Percentiles rank a stretch among this genome's conserved stretches.
Evolutionary conservation across 30 jellyfish, hydroid and myxozoan species (phyloP).

Genomic region (Turritopsis dohrnii): DNA sequence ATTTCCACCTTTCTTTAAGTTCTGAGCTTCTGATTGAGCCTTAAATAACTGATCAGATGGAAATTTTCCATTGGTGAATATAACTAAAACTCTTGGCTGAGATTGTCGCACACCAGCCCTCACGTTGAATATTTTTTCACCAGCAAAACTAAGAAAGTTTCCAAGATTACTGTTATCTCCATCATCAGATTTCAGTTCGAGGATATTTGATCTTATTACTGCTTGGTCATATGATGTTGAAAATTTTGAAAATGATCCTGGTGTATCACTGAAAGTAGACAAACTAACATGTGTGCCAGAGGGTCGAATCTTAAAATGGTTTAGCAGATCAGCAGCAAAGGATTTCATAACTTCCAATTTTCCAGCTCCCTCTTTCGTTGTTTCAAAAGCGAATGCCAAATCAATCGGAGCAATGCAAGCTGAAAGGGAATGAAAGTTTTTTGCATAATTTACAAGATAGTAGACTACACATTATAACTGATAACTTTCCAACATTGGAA

Average conservation of each 20-base stretch:
- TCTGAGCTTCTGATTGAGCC: conserved; percentile 52
- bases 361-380: conserved; percentile 34
- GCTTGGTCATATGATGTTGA: conserved; percentile 42
- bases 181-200: conserved; percentile 43
- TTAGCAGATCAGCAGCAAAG: conserved; percentile 52
- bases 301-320: conserved; percentile 58
- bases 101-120: conserved; percentile 77
- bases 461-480: too few relatives aligned
- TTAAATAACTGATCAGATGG: conserved; percentile 33
- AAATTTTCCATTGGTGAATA: conserved; percentile 58
- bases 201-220: conserved; percentile 47
- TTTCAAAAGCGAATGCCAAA: conserved; percentile 78
- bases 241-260: conserved; percentile 46
- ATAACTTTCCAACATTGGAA: too few relatives aligned
- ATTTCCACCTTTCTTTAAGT: conserved; percentile 42
- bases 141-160: conserved; percentile 38
- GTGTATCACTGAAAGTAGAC: conserved; percentile 49
- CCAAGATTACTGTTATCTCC: conserved; percentile 46
- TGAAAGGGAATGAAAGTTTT: conserved; percentile 28
- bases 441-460: too few relatives aligned
- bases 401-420: conserved; percentile 93
- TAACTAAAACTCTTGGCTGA: conserved; percentile 57
- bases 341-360: conserved; percentile 57
- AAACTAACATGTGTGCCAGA: conserved; percentile 72
- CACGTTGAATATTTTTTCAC: conserved; percentile 55